Evolutionary conservation across 2,888 invertebrate species (phyloP).

Genomic region (Drosophila nr. medialis): DNA sequence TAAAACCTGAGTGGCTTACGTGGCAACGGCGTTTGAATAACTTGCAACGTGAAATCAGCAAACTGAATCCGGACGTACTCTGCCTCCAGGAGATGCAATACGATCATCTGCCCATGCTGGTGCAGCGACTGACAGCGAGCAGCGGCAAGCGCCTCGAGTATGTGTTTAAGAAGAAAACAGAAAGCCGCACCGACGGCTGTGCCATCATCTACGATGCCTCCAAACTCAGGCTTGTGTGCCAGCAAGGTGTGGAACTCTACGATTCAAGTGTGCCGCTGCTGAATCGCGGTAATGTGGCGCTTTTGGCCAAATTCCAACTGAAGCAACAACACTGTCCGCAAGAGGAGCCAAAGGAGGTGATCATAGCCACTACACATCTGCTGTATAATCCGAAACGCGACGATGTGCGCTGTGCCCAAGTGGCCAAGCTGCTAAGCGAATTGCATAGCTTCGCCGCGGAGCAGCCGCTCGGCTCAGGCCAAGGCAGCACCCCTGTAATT

Average conservation of each 20-base stretch:
- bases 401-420: conserved; percentile 95
- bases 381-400: conserved; percentile 95
- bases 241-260: conserved; percentile 89
- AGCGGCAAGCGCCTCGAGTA: conserved; percentile 89
- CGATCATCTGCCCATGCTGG: conserved; percentile 87
- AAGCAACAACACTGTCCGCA: conserved; percentile 82
- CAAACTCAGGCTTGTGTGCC: conserved; percentile 88
- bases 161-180: conserved; percentile 93
- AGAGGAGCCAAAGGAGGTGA: conserved; percentile 86
- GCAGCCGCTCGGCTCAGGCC: conserved; percentile 25
- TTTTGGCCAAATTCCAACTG: conserved; percentile 89
- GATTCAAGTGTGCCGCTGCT: conserved; percentile 85
- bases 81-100: conserved; percentile 94
- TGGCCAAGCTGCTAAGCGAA: conserved; percentile 93
- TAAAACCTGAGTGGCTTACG: conserved; percentile 86
- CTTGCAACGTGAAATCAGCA: conserved; percentile 85
- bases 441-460: conserved; percentile 90
- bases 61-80: conserved; percentile 85
- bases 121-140: conserved; percentile 57
- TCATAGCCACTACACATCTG: conserved; percentile 97
- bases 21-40: conserved; percentile 89
- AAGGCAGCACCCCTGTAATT: conserved; percentile 89
- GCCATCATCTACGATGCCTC: conserved; percentile 92
- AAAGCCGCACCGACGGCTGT: conserved; percentile 93
- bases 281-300: conserved; percentile 94